Base-by-base conservation (phyloP, 2,797 vertebrate genomes). In the Enteromius thamalakanensis region DNA sequence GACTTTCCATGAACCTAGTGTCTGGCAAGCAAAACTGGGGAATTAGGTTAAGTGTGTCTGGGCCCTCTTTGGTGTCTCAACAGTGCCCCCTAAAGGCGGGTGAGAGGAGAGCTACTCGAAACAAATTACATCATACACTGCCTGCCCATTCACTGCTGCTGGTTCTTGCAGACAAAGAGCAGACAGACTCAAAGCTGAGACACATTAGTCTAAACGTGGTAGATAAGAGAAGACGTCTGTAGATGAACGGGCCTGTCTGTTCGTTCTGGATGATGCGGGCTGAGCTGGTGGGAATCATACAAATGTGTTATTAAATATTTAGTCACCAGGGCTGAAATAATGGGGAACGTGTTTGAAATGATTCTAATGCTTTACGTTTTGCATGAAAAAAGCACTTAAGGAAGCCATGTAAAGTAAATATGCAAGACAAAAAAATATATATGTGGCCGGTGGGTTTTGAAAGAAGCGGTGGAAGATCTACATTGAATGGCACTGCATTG, bases 51-150 rank as follows among this genome's bases (percentile, higher is more conserved):
- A 89, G 86, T 84, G 80, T 6, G 58, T 71, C 29, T 11, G n/a
- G 10, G 68, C 17, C 32, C 4, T 51, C 21, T 83, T 79, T 29
- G 47, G 42, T 78, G 83, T 79, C 62, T 68, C 87, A 86, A 89
- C 82, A 89, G 87, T 77, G 83, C 82, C 88, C 72, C 87, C 88
- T 87, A 87, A 0, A 49, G 86, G 78, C 58, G 80, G 70, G 79
- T 10, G 29, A 62, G 6, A 26, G 15, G 40, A 78, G 23, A 1
- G 70, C 37, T 47, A 70, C 80, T 45, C 34, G 40, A 53, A 85
- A 80, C 42, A 84, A 77, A 89, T 89, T 89, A 89, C 88, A 88
- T 89, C 88, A 89, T 87, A 84, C 75, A 65, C 85, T 71, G 62
- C 53, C 64, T 29, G 32, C 47, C 71, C 87, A 86, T 87, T 85